Base-by-base conservation (phyloP, 2,797 vertebrate genomes). In the Coregonus ussuriensis region DNA sequence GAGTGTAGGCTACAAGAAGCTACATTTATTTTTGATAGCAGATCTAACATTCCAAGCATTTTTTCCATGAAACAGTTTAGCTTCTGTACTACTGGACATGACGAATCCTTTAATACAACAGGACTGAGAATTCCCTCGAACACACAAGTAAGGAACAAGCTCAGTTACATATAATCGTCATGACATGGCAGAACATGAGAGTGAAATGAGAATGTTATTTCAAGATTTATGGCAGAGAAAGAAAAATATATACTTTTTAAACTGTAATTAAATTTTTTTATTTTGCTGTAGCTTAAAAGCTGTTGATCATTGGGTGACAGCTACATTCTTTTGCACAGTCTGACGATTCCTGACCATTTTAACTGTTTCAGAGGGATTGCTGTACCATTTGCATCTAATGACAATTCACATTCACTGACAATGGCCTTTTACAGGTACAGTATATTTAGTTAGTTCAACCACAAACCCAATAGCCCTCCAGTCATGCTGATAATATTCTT, bases 11-110 rank as follows among this genome's bases (percentile, higher is more conserved):
- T 41, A 21, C 68, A 59, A 66, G 37, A 53, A 51, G 15, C 15
- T 13, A 25, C 65, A 73, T 33, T 65, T 67, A 29, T 71, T 54
- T 72, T 18, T 68, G 37, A 80, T 69, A 80, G 72, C 59, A 75
- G 78, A 75, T 35, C 67, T 74, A 21, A 69, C 79, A 83, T 85
- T 85, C 84, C 82, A 74, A 15, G 4, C 59, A 78, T 80, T 79
- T 76, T 77, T 85, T 82, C 59, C 66, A 35, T 35, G 56, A 35
- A 70, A 68, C 5, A 29, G 4, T 66, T 59, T 29, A 68, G 66
- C 76, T 21, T 33, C 29, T 72, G 56, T 59, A 4, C 5, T 18
- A 25, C 71, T 72, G 25, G 14, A 14, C 13, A 29, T 54, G 47
- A 52, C 3, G 14, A 35, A 11, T 62, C 18, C 56, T 25, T 47